Conservation (phyloP, 2,113 vertebrate species). For the Lamprotornis superbus region DNA sequence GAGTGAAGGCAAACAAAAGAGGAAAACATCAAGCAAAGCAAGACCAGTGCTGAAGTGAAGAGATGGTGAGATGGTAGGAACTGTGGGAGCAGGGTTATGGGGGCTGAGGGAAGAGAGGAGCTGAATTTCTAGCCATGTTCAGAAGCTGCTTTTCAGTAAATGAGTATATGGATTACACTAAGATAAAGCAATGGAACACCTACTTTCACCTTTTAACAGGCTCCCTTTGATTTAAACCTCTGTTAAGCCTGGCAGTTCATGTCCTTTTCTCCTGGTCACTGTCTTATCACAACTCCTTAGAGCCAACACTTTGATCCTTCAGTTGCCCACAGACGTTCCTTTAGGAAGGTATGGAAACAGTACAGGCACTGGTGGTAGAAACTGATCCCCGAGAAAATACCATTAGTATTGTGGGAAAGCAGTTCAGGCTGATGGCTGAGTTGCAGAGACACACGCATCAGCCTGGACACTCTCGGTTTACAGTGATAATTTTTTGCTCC, state of each 20-base stretch:
- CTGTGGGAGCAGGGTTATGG: background rate
- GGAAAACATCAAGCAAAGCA: background rate
- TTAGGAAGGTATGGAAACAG: background rate
- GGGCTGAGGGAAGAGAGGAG: background rate
- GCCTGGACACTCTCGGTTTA: background rate
- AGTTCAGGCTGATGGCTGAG: background rate
- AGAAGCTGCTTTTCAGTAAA: background rate
- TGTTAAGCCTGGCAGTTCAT: background rate
- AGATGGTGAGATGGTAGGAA: background rate
- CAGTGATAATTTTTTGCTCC: background rate
- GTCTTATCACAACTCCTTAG: background rate
- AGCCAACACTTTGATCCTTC: background rate
- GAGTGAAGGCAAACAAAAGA: background rate
- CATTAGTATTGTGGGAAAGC: background rate
- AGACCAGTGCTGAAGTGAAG: background rate
- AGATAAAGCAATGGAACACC: background rate
- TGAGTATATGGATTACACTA: background rate
- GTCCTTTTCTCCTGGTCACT: background rate
- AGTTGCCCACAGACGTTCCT: background rate
- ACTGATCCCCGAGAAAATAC: background rate
- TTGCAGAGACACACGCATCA: fast-evolving
- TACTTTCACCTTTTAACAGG: background rate
- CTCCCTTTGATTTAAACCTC: background rate
- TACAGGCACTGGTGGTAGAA: background rate
- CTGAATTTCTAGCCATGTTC: background rate